These are phyloP conservation scores for Aethes cnicana DNA, from an alignment of 2,888 invertebrate genomes.

Conservation along the genomic window DNA sequence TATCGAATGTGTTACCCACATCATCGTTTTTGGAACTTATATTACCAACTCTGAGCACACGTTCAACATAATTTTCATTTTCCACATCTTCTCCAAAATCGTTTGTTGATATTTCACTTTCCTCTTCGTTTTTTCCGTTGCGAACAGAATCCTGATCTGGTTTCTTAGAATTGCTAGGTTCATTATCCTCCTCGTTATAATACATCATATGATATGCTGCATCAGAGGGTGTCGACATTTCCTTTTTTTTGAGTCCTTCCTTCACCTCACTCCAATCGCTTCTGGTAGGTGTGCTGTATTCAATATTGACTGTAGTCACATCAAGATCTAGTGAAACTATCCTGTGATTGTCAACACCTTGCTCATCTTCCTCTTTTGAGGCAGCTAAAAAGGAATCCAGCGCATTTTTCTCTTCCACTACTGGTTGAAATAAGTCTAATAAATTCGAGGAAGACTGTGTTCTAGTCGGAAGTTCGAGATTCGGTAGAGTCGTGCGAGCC, in stretches of 20 bases:
- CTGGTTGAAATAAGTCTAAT: constrained; percentile 38
- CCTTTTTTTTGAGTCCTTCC: constrained; percentile 32
- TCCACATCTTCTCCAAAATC: constrained; percentile 23
- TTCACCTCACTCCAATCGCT: constrained; percentile 35
- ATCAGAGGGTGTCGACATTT: constrained; percentile 41
- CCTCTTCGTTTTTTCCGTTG: constrained; percentile 37
- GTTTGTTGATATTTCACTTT: constrained; percentile 31
- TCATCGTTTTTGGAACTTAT: no score
- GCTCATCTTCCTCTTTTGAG: background rate
- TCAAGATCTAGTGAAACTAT: background rate
- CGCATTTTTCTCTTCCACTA: constrained; percentile 36
- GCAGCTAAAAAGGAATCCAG: constrained; percentile 34
- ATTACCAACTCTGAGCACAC: no score
- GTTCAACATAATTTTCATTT: no score
- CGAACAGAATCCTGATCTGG: background rate
- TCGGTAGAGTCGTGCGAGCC: constrained; percentile 43
- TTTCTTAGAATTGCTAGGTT: constrained; percentile 31
- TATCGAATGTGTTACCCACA: no score
- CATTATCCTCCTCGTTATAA: constrained; percentile 54
- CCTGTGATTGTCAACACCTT: background rate
- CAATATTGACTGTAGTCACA: constrained; percentile 3
- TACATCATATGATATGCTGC: constrained; percentile 53
- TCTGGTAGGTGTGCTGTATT: constrained; percentile 15
- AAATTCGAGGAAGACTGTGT: constrained; percentile 40
- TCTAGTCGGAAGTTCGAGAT: constrained; percentile 45